Evolutionary conservation across 2,888 invertebrate genomes (phyloP).

Genomic region (Scaptomyza flava): DNA sequence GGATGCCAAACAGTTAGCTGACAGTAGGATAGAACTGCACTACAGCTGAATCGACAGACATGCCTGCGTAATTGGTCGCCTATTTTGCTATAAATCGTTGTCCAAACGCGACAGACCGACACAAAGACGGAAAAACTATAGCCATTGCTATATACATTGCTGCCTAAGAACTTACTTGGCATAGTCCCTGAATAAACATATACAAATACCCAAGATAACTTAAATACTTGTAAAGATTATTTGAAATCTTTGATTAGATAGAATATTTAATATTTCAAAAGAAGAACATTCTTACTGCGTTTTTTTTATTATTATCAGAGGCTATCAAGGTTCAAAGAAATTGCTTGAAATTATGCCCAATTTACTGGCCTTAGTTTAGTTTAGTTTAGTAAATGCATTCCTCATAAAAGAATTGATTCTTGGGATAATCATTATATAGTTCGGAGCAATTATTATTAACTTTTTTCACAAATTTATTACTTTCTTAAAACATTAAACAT

Average conservation of each 20-base stretch:
- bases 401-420: too few species aligned
- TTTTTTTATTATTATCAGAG: too few species aligned
- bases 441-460: too few species aligned
- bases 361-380: too few species aligned
- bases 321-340: too few species aligned
- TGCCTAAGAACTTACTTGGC: slow-evolving; percentile 12
- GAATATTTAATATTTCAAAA: too few species aligned
- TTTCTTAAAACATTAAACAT: too few species aligned
- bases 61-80: slow-evolving; percentile 76
- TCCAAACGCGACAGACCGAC: slow-evolving; percentile 8
- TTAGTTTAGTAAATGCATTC: too few species aligned
- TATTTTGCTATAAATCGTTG: slow-evolving; percentile 73
- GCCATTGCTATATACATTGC: slow-evolving; percentile 1
- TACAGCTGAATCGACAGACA: slow-evolving; percentile 23
- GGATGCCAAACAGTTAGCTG: slow-evolving; percentile 62
- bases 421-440: too few species aligned
- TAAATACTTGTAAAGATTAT: neutral
- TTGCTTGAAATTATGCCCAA: too few species aligned
- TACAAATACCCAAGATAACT: slow-evolving; percentile 10
- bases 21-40: slow-evolving; percentile 24
- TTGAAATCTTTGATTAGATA: neutral
- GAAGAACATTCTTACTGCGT: too few species aligned
- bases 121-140: slow-evolving; percentile 6
- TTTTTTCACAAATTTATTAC: too few species aligned
- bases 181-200: neutral